Evolutionary conservation across 2,888 invertebrate genomes (phyloP), one percentile per base, ranked within the genome.

Genomic region (Stenodera caucasica): DNA sequence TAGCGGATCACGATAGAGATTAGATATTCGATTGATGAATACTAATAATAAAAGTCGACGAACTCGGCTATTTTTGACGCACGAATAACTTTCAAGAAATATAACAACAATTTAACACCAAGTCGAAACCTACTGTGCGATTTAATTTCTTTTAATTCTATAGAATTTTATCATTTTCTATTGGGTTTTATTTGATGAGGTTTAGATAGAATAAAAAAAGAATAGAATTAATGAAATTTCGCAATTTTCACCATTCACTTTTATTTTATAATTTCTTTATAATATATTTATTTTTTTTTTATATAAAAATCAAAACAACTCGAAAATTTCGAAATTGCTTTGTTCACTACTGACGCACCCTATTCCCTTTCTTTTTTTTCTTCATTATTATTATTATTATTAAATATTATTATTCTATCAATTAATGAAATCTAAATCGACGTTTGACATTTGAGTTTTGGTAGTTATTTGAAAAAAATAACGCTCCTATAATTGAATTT

Each of bases 21-120:
- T n/a, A n/a, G n/a, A n/a, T n/a, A n/a, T n/a, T n/a, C n/a, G 26
- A 26, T 26, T 26, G 26, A 26, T 26, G 26, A 26, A 26, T 26
- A 26, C 5, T 4, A 26, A 26, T 26, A 26, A 26, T 26, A 5
- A 26, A 26, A 26, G 71, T 70, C 72, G 71, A 68, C 70, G 69
- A 69, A 70, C 72, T 67, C 69, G n/a, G 72, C 70, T 70, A 63
- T 65, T 67, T 45, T 71, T 71, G 70, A 70, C 70, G 73, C 70
- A 71, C 71, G 73, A 73, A 66, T 71, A 70, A 69, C 64, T 69
- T 65, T 62, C 57, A 60, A 58, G 64, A 26, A 70, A 71, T 71
- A 69, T 71, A 71, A 72, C 71, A 69, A 70, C 64, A 67, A 58
- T 58, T 53, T 30, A 54, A 3, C 49, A 35, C 18, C 26, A 52